Percentiles rank a stretch among this genome's conserved stretches.
Conservation (phyloP, 1,140 invertebrate genomes). For the Cydia amplana region DNA sequence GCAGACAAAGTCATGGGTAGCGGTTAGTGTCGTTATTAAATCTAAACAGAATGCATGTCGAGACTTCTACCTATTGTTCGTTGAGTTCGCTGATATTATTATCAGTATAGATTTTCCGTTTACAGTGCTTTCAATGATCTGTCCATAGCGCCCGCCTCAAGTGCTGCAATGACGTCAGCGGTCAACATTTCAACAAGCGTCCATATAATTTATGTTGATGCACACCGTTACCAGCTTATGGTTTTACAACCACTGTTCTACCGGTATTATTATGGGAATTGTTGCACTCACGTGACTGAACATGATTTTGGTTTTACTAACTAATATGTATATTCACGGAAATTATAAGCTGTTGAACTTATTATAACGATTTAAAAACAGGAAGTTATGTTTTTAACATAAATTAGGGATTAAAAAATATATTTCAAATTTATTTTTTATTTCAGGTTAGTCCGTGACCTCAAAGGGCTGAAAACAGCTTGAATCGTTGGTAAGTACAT, state of each 20-base stretch:
- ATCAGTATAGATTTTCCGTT: slow-evolving; percentile 24
- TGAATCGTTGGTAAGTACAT: not conserved
- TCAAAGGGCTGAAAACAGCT: not conserved
- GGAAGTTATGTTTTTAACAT: too few species aligned
- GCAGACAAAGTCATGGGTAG: too few species aligned
- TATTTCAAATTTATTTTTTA: not conserved
- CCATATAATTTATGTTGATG: slow-evolving; percentile 16
- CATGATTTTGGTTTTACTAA: not conserved
- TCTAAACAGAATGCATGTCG: too few species aligned
- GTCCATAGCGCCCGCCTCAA: slow-evolving; percentile 21
- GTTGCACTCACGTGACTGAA: not conserved
- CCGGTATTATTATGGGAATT: not conserved
- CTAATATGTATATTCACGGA: too few species aligned
- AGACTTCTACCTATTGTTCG: not conserved
- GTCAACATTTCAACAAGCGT: slow-evolving; percentile 14
- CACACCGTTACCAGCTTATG: not conserved
- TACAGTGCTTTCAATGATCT: slow-evolving; percentile 23
- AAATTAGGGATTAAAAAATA: too few species aligned
- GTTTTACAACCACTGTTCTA: not conserved
- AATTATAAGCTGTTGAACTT: too few species aligned
- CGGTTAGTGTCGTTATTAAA: too few species aligned
- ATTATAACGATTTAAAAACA: too few species aligned
- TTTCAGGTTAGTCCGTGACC: not conserved
- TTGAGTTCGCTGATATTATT: slow-evolving; percentile 11
- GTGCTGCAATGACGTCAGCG: not conserved